These are phyloP conservation scores for Oceanodroma leucorhoa DNA, from an alignment of 2,797 vertebrate species.

Conservation along the genomic window DNA sequence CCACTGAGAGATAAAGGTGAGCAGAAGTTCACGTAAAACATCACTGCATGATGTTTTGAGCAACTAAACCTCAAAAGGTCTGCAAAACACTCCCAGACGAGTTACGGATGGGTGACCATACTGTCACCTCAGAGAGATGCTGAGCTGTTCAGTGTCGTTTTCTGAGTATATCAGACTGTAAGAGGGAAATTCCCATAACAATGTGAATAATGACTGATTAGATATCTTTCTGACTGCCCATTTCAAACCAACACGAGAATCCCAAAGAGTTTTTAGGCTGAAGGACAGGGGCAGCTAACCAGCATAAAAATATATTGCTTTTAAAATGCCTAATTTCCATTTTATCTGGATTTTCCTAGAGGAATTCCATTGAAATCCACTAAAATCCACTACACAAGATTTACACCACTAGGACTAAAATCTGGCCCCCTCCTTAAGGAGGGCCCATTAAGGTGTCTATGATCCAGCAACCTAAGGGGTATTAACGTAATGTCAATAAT, in stretches of 20 bases:
- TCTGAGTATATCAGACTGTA: rapidly evolving
- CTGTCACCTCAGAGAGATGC: not conserved
- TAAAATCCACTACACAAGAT: not conserved
- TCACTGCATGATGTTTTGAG: not conserved
- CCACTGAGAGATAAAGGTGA: not conserved
- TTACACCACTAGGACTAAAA: not conserved
- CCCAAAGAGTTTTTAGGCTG: not conserved
- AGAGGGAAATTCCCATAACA: not conserved
- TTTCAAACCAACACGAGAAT: not conserved
- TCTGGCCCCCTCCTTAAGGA: not conserved
- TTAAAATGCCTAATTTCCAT: not conserved
- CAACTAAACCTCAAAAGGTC: not conserved
- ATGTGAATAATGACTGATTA: not conserved
- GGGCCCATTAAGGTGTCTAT: not conserved
- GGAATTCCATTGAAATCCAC: not conserved
- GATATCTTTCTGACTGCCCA: not conserved
- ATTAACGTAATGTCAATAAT: not conserved
- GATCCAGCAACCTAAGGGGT: not conserved
- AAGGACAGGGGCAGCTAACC: not conserved
- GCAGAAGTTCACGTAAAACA: not conserved
- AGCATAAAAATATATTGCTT: not conserved
- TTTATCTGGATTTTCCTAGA: not conserved
- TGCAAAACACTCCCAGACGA: not conserved
- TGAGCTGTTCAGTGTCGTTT: not conserved
- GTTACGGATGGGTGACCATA: not conserved